Evolutionary conservation across 2,888 invertebrate species (phyloP).

Genomic region (Pyrrhosoma nymphula): DNA sequence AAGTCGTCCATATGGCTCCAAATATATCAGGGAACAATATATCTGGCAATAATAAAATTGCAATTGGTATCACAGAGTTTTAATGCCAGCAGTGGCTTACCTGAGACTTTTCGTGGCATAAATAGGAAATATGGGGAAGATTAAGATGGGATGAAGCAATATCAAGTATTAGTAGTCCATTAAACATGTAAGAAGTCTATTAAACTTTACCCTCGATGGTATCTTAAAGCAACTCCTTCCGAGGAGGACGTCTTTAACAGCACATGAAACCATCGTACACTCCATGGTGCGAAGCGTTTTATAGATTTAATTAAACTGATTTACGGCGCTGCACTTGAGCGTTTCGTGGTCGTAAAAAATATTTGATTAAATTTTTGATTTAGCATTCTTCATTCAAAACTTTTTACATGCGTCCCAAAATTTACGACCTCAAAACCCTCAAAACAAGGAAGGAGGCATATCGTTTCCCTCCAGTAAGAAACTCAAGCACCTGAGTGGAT

Average conservation of each 20-base stretch:
- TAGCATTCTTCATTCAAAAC: conserved; percentile 20
- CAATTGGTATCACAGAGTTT: background rate
- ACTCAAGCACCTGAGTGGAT: background rate
- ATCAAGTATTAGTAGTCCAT: background rate
- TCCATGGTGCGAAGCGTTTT: background rate
- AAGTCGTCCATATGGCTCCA: background rate
- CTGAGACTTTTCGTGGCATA: background rate
- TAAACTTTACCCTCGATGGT: background rate
- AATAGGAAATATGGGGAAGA: background rate
- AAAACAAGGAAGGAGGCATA: background rate
- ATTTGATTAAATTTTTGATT: conserved; percentile 22
- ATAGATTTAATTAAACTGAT: background rate
- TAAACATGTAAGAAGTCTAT: background rate
- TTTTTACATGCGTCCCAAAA: background rate
- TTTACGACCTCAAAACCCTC: background rate
- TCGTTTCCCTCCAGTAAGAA: background rate
- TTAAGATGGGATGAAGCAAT: background rate
- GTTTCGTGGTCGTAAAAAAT: background rate
- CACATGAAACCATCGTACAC: background rate
- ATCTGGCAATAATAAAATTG: background rate
- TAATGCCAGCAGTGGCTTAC: background rate
- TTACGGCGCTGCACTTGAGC: background rate
- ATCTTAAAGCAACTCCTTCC: background rate
- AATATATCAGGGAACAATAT: too few relatives aligned
- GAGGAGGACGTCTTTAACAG: background rate